Evolutionary conservation across 2,113 vertebrate species (phyloP), one percentile per base, ranked within the genome.

Genomic region (Syrmaticus mikado): DNA sequence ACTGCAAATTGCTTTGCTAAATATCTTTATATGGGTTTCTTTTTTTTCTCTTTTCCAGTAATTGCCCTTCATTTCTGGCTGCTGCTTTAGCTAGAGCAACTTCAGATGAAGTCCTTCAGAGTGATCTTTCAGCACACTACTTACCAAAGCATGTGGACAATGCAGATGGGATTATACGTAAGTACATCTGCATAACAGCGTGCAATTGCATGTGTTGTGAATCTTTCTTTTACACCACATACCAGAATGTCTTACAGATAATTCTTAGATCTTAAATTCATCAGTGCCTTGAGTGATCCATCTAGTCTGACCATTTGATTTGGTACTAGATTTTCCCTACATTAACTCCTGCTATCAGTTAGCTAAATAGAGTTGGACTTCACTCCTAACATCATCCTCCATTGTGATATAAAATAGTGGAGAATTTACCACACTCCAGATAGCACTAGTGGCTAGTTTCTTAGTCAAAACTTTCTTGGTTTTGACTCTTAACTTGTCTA

Each of bases 21-120:
- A 95, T 76, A 30, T 25, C 36, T 79, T 58, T 43, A 9, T 53
- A 10, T 64, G 79, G 2, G 0, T 81, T 25, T 90, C 57, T 61
- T 10, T 34, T 73, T 53, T 53, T 81, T 87, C 89, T 92, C 68
- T 95, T 92, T 96, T 96, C 50, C 97, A 99, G 99, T 97, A 99
- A 99, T 53, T 99, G 99, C 84, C 99, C 99, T 4, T 99, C 99
- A 66, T 99, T 99, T 92, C 97, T 99, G 98, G 99, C 99, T 48
- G 98, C 99, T n/a, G 99, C 98, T 40, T 95, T 99, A 96, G 99
- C 99, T 70, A 98, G 99, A 96, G 98, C 99, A 46, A 99, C 99
- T 8, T 98, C 99, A 34, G 99, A 99, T 88, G 98, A 98, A 96
- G 94, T 99, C 74, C 98, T 99, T 50, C 99, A 99, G 98, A 98